Conservation (phyloP, 2,797 vertebrate genomes). For the Danio tinwini region DNA sequence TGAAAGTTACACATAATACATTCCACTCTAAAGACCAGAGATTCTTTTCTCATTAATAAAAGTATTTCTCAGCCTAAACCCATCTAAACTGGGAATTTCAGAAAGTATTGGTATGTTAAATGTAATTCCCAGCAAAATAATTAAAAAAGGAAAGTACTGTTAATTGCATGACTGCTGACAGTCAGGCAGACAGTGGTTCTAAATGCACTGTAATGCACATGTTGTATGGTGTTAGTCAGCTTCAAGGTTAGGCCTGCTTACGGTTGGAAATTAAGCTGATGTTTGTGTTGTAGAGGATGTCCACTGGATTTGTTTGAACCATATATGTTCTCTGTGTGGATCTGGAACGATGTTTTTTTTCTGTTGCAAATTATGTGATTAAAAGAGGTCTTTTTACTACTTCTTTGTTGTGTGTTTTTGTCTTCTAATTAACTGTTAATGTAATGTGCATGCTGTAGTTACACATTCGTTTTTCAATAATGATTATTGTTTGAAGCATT, state of each 20-base stretch:
- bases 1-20: conserved; percentile 51
- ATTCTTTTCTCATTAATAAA: conserved; percentile 43
- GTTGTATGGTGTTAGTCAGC: conserved; percentile 9
- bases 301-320: conserved; percentile 21
- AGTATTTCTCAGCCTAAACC: conserved; percentile 36
- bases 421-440: background rate
- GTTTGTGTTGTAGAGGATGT: conserved; percentile 26
- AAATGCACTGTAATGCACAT: conserved; percentile 36
- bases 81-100: conserved; percentile 37
- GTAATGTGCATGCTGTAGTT: background rate
- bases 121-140: background rate
- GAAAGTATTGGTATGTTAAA: conserved; percentile 17
- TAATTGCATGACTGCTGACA: conserved; percentile 16
- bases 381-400: conserved; percentile 70
- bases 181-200: conserved; percentile 35
- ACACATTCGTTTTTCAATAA: background rate
- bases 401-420: conserved; percentile 38
- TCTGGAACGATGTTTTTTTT: conserved; percentile 28
- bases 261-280: conserved; percentile 21
- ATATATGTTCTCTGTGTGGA: conserved; percentile 38
- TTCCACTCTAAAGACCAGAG: conserved; percentile 54
- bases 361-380: conserved; percentile 74
- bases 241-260: conserved; percentile 8
- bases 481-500: background rate
- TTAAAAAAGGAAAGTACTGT: conserved; percentile 20